A percentile compares a stretch with the other conserved stretches of the same genome.
Evolutionary conservation across 2,888 invertebrate species (phyloP).

Genomic region (Folsomia candida): DNA sequence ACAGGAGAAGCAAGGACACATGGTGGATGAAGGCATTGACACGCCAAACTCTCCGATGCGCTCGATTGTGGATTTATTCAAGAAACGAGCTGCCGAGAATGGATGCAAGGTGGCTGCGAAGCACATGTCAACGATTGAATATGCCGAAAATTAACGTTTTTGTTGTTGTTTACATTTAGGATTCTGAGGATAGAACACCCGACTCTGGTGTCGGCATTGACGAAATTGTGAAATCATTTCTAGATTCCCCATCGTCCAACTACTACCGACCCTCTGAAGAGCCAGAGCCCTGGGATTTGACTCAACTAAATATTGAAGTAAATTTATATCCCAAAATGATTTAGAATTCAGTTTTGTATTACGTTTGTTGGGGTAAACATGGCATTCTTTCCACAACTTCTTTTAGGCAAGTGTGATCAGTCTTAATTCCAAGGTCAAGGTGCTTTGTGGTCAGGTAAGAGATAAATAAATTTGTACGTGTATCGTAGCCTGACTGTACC

Average conservation of each 20-base stretch:
- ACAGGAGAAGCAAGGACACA: neutral
- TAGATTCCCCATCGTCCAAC: conserved; percentile 68
- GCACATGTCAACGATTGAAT: neutral
- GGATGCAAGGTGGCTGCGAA: neutral
- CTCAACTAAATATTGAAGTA: conserved; percentile 79
- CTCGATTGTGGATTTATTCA: conserved; percentile 45
- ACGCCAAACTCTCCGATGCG: conserved; percentile 49
- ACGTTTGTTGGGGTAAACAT: too few relatives aligned
- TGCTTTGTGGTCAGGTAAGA: conserved; percentile 64
- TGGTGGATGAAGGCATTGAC: conserved; percentile 49
- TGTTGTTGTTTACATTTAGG: too few relatives aligned
- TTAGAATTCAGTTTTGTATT: too few relatives aligned
- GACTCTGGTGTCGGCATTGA: conserved; percentile 48
- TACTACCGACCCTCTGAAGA: conserved; percentile 77
- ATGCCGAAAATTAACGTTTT: too few relatives aligned
- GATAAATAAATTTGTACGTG: neutral
- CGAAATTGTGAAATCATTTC: conserved; percentile 53
- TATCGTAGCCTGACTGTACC: neutral
- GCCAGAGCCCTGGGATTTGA: conserved; percentile 81
- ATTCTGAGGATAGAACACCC: conserved; percentile 46
- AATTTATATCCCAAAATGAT: too few relatives aligned
- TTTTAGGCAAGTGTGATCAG: conserved; percentile 86
- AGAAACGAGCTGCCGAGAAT: conserved; percentile 26
- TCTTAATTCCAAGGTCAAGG: conserved; percentile 77
- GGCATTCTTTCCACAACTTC: too few relatives aligned